Evolutionary conservation across 2,888 invertebrate genomes (phyloP).

Genomic region (Luperina nickerlii): DNA sequence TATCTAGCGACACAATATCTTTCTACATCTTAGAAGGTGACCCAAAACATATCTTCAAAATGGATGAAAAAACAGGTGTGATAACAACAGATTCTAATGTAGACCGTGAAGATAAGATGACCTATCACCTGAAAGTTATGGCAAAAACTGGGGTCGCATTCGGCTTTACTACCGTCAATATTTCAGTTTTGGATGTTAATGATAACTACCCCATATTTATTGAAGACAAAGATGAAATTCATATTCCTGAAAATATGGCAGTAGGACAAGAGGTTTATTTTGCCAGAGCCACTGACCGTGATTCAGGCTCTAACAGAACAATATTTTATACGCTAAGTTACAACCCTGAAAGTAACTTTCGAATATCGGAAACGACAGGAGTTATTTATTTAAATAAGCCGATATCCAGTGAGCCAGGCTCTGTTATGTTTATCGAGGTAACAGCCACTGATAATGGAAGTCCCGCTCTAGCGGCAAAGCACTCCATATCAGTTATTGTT

Average conservation of each 20-base stretch:
- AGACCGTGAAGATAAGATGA: conserved; percentile 95
- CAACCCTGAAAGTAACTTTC: conserved; percentile 95
- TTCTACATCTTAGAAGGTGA: conserved; percentile 96
- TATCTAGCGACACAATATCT: conserved; percentile 91
- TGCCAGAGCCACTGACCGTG: conserved; percentile 96
- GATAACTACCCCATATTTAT: conserved; percentile 97
- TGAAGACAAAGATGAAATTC: conserved; percentile 94
- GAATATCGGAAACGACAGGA: conserved; percentile 96
- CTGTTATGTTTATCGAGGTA: conserved; percentile 93
- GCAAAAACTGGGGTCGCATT: conserved; percentile 94
- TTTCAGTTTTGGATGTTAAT: conserved; percentile 96
- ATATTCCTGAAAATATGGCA: conserved; percentile 96
- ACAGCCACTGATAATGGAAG: conserved; percentile 96
- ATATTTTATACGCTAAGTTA: conserved; percentile 95
- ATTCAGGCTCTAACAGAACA: conserved; percentile 96
- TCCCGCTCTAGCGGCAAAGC: conserved; percentile 93
- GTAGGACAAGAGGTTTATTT: conserved; percentile 98
- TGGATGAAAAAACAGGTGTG: conserved; percentile 94
- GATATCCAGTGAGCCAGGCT: conserved; percentile 93
- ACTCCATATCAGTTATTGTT: conserved; percentile 93
- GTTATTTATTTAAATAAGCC: conserved; percentile 96
- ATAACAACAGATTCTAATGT: conserved; percentile 94
- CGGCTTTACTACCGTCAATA: conserved; percentile 94
- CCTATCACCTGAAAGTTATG: conserved; percentile 94
- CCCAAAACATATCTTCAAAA: conserved; percentile 93